phyloP scores from a whole-genome alignment of 2,797 vertebrate genomes.

The Alosa sapidissima region DNA sequence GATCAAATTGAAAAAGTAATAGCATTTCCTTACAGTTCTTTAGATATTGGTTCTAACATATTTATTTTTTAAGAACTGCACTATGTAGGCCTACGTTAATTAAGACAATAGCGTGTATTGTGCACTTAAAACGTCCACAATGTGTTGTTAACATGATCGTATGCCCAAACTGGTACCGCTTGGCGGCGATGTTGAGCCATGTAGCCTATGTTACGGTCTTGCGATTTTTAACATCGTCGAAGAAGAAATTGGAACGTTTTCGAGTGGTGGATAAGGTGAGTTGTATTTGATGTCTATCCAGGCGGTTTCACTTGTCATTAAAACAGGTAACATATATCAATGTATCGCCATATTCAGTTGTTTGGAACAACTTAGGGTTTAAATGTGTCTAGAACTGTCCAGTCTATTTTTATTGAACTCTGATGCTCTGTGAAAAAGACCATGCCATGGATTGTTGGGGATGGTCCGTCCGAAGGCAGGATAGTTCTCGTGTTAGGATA shows the following conservation, averaged over 20 bases:
- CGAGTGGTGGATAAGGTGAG: not conserved
- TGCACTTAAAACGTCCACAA: not conserved
- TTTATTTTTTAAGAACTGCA: not conserved
- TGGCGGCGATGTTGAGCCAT: not conserved
- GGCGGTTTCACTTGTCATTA: not conserved
- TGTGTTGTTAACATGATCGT: not conserved
- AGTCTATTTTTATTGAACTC: no score
- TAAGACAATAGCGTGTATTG: not conserved
- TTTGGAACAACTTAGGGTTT: no score
- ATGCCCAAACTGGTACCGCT: not conserved
- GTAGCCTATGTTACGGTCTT: not conserved
- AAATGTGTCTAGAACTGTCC: no score
- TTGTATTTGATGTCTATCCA: not conserved
- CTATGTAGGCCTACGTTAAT: not conserved
- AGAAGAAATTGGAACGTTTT: slow-evolving; percentile 13
- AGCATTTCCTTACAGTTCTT: not conserved
- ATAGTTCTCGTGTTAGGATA: no score
- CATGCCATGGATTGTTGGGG: not conserved
- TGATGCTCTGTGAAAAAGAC: not conserved
- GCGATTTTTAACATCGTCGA: not conserved
- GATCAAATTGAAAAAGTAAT: no score
- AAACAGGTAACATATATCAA: not conserved
- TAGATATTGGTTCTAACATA: not conserved
- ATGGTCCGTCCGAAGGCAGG: not conserved
- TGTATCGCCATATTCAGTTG: not conserved